A percentile compares a stretch with the other conserved stretches of the same genome.
These are phyloP conservation scores for Stegana nigrithorax DNA, from an alignment of 2,888 invertebrate genomes.

Conservation along the genomic window DNA sequence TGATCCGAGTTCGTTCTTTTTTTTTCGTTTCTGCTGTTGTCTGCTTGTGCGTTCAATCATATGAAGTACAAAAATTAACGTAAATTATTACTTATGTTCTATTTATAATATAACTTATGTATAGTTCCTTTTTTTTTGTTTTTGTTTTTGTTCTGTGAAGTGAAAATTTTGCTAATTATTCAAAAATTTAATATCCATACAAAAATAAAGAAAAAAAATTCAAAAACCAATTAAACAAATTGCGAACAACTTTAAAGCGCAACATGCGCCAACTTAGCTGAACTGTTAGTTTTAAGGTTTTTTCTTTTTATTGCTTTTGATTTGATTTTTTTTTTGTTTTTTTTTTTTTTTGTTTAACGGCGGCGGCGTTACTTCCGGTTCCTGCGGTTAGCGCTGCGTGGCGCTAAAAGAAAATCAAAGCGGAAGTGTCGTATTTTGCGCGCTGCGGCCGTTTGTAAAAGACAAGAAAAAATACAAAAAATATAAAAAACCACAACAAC, in stretches of 20 bases:
- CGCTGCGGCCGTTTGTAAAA: no score
- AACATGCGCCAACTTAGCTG: no score
- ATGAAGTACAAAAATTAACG: neutral
- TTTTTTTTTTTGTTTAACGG: slow-evolving; percentile 34
- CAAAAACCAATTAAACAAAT: neutral
- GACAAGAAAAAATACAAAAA: slow-evolving; percentile 12
- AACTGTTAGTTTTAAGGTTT: no score
- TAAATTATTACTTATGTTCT: neutral
- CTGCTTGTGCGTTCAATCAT: neutral
- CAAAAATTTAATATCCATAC: neutral
- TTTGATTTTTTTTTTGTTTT: slow-evolving; percentile 26
- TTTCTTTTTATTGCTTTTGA: slow-evolving; percentile 11
- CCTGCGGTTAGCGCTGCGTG: slow-evolving; percentile 37
- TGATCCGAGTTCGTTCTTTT: slow-evolving; percentile 21
- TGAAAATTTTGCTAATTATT: neutral
- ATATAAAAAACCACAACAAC: slow-evolving; percentile 14
- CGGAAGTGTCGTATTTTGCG: no score
- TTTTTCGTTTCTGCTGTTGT: slow-evolving; percentile 23
- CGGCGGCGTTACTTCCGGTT: slow-evolving; percentile 46
- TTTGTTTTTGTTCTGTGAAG: neutral
- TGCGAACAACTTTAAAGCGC: no score
- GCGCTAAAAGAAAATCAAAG: no score
- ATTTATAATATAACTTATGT: no score
- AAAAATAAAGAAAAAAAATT: neutral
- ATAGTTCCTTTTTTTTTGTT: no score